Evolutionary conservation across 2,888 invertebrate genomes (phyloP).

Genomic region (Hyalella azteca): DNA sequence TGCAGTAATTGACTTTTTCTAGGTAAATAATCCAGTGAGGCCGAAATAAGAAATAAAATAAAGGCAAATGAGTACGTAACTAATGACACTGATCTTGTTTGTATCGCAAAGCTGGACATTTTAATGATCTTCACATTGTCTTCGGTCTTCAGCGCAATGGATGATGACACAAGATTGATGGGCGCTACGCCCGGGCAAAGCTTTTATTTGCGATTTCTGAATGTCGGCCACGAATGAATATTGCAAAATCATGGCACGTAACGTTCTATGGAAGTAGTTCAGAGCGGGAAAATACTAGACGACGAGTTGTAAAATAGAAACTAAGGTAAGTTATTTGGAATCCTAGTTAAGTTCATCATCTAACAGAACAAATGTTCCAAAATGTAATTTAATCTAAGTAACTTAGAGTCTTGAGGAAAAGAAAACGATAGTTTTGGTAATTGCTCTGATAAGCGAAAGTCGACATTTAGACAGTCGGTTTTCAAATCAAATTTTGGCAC

Average conservation of each 20-base stretch:
- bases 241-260: not conserved
- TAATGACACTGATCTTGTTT: slow-evolving; percentile 12
- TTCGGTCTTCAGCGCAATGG: not conserved
- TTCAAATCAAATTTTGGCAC: too few species aligned
- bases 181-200: not conserved
- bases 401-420: too few species aligned
- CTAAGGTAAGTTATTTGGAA: too few species aligned
- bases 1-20: slow-evolving; percentile 5
- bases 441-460: too few species aligned
- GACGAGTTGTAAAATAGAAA: too few species aligned
- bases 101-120: not conserved
- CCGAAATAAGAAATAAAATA: not conserved
- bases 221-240: slow-evolving; percentile 6
- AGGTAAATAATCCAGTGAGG: not conserved
- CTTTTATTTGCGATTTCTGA: slow-evolving; percentile 20
- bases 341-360: not conserved
- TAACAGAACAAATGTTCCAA: too few species aligned
- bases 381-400: too few species aligned
- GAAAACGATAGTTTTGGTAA: too few species aligned
- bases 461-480: too few species aligned
- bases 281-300: too few species aligned
- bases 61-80: not conserved
- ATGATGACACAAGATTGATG: slow-evolving; percentile 13
- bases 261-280: not conserved
- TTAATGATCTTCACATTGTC: not conserved